These are phyloP conservation scores for Galerucella pusilla DNA, from an alignment of 2,888 invertebrate genomes.

Conservation along the genomic window DNA sequence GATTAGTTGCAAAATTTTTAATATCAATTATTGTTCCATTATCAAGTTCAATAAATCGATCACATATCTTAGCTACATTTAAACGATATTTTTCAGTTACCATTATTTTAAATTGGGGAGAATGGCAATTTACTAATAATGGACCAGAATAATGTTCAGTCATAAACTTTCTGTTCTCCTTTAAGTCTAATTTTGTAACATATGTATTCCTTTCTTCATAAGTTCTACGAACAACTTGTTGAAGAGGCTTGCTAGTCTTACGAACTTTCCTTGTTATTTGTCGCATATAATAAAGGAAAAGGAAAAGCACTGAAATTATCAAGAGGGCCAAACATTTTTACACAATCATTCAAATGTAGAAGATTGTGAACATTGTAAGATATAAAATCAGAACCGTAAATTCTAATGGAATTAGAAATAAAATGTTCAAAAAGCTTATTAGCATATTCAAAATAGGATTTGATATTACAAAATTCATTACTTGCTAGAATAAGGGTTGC, in stretches of 20 bases:
- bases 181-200: conserved; percentile 2
- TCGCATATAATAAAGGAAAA: too few species aligned
- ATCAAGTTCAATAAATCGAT: not conserved
- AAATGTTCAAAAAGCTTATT: conserved; percentile 2
- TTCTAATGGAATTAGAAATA: conserved; percentile 1
- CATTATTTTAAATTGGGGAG: too few species aligned
- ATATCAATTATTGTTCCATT: conserved; percentile 3
- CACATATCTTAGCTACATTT: conserved; percentile 4
- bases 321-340: too few species aligned
- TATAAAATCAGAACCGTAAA: not conserved
- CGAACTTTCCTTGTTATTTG: not conserved
- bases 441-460: conserved; percentile 1
- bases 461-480: not conserved
- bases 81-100: not conserved
- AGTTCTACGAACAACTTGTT: not conserved
- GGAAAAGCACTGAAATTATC: too few species aligned
- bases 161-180: not conserved
- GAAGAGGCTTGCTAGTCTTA: conserved; percentile 1
- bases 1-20: not conserved
- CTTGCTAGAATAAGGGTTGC: conserved; percentile 4
- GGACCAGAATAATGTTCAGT: too few species aligned
- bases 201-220: conserved; percentile 4
- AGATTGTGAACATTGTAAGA: not conserved
- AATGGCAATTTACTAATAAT: too few species aligned
- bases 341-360: too few species aligned